phyloP scores from a whole-genome alignment of 2,797 vertebrate species.

The Sitta carolinensis region DNA sequence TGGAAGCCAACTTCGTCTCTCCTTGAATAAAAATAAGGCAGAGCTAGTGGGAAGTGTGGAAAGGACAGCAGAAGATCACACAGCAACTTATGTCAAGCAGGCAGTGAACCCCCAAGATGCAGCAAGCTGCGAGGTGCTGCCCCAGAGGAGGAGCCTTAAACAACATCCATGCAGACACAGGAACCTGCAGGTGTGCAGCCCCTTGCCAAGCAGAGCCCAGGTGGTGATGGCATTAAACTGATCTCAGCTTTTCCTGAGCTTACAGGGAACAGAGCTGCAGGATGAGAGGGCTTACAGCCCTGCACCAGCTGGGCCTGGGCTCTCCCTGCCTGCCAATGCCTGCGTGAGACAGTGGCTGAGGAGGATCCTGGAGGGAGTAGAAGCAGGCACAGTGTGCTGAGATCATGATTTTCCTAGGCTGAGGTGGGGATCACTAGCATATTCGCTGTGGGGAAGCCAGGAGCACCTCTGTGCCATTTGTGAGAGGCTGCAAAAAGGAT shows the following conservation, averaged over 20 bases:
- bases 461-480: not conserved
- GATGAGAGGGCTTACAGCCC: not conserved
- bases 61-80: not conserved
- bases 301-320: not conserved
- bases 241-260: not conserved
- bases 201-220: not conserved
- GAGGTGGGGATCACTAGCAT: not conserved
- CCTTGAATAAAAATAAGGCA: constrained; percentile 31
- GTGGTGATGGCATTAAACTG: not conserved
- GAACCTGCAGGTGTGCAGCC: not conserved
- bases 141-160: not conserved
- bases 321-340: not conserved
- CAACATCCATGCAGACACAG: not conserved
- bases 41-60: not conserved
- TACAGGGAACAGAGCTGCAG: not conserved
- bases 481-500: not conserved
- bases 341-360: rapidly evolving
- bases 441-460: not conserved
- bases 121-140: not conserved
- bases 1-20: constrained; percentile 13
- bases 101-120: rapidly evolving
- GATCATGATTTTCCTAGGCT: not conserved
- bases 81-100: not conserved
- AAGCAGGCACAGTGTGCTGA: not conserved
- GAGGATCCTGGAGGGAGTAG: not conserved